These are phyloP conservation scores for Campoplex nolae DNA, from an alignment of 2,888 invertebrate species.

Conservation along the genomic window DNA sequence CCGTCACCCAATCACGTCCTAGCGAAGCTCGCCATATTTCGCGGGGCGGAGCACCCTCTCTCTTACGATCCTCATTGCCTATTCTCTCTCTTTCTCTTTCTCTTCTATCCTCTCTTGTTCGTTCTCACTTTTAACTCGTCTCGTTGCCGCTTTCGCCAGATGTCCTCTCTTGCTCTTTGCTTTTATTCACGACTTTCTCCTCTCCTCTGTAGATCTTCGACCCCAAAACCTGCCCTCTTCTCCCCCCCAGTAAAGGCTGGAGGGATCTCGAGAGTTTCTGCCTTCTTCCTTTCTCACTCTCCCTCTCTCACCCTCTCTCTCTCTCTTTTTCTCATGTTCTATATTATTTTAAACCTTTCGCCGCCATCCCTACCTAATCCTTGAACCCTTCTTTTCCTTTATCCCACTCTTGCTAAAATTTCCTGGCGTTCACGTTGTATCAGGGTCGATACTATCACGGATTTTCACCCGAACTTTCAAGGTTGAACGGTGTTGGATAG, in stretches of 20 bases:
- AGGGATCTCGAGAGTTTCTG: constrained; percentile 18
- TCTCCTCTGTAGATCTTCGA: constrained; percentile 39
- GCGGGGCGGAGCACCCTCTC: constrained; percentile 83
- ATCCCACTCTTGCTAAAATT: constrained; percentile 32
- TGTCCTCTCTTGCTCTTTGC: constrained; percentile 56
- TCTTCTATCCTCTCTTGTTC: constrained; percentile 57
- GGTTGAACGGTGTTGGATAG: constrained; percentile 10
- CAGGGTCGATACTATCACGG: constrained; percentile 15
- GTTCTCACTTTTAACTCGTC: constrained; percentile 56
- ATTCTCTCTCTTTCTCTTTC: constrained; percentile 66
- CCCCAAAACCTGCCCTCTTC: constrained; percentile 11
- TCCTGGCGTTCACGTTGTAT: background rate
- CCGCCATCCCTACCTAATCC: constrained; percentile 52
- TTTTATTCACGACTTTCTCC: constrained; percentile 60
- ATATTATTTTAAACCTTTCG: constrained; percentile 81
- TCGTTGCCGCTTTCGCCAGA: constrained; percentile 44
- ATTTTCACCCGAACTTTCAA: constrained; percentile 13
- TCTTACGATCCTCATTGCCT: constrained; percentile 69
- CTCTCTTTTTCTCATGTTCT: constrained; percentile 73
- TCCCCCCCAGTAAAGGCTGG: constrained; percentile 8
- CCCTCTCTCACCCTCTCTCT: constrained; percentile 50
- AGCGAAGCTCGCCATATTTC: constrained; percentile 83
- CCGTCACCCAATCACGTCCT: constrained; percentile 84
- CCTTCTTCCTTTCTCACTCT: constrained; percentile 28
- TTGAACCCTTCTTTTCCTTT: constrained; percentile 49